Evolutionary conservation across 2,113 vertebrate genomes (phyloP), one percentile per base, ranked within the genome.

Genomic region (Tragelaphus scriptus): DNA sequence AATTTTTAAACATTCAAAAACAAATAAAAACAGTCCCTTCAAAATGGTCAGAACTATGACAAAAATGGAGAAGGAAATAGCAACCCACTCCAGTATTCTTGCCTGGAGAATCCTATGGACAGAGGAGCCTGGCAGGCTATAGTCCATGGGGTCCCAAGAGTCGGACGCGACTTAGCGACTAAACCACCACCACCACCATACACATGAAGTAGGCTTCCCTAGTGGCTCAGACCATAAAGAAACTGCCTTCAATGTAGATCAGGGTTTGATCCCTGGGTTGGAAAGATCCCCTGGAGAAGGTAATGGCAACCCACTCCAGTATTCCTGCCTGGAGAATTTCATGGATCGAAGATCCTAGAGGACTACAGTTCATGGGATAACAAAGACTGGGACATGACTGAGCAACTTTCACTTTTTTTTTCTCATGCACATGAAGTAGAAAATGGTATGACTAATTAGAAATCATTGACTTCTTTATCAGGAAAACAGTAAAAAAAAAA

Each of bases 401-500:
- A 40, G 68, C 68, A 40, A 40, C 19, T 40, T 75, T 40, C 68
- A 40, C 68, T 75, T 75, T 75, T 75, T 75, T 23, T 75, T 23
- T 23, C 68, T 40, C 36, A 95, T 49, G 68, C 30, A 86, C 49
- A 80, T 58, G 15, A 93, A 94, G 16, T 90, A 16, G 23, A 96
- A 94, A 90, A 94, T 59, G 2, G 21, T 14, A 59, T 40, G 47
- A 51, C 19, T 82, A 94, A 90, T 14, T 85, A 40, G 17, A 92
- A 44, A 85, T 15, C 21, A 91, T 61, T 95, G 85, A 93, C 28
- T 81, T 86, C 49, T 95, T 82, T 96, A 26, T 88, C 79, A 92
- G 19, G 14, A 94, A 96, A 47, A 91, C 16, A 88, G 55, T 94
- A 49, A 90, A 97, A 90, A 21, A 36, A 97, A 90, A 21, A 97